These are phyloP conservation scores for Leucophenga maculata DNA, from an alignment of 2,888 invertebrate genomes.

Conservation along the genomic window DNA sequence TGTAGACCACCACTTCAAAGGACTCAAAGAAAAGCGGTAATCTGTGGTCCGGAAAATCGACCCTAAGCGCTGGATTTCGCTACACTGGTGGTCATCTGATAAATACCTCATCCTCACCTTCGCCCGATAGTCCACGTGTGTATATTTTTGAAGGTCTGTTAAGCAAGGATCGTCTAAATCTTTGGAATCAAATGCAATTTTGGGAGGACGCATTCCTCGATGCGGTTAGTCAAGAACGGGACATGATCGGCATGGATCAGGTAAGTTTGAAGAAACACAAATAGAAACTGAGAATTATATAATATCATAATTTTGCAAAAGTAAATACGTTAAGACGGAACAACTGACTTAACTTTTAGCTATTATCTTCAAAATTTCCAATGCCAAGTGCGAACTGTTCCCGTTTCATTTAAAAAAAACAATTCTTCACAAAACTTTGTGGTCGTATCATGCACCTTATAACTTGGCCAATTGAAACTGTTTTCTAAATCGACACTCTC, in stretches of 20 bases:
- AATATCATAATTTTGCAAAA: too few species aligned
- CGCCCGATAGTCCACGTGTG: constrained; percentile 89
- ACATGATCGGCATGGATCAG: constrained; percentile 99
- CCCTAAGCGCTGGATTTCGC: constrained; percentile 87
- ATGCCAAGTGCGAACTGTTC: too few species aligned
- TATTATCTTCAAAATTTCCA: too few species aligned
- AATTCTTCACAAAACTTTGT: too few species aligned
- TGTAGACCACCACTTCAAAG: constrained; percentile 73
- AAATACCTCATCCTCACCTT: constrained; percentile 85
- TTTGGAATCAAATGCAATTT: constrained; percentile 99
- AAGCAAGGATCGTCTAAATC: constrained; percentile 79
- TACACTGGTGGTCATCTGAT: constrained; percentile 90
- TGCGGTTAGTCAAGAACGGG: constrained; percentile 96
- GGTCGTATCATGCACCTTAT: too few species aligned
- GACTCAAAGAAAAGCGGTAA: constrained; percentile 86
- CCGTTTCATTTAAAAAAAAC: too few species aligned
- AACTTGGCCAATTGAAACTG: too few species aligned
- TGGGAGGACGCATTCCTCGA: constrained; percentile 99
- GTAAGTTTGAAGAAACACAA: too few species aligned
- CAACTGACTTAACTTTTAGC: too few species aligned
- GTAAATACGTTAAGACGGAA: too few species aligned
- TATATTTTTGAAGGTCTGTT: constrained; percentile 92
- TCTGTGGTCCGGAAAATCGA: constrained; percentile 94
- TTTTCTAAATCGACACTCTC: too few species aligned
- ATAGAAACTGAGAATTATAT: background rate